Conservation (phyloP, 2,888 invertebrate species). For the Agonopterix arenella region DNA sequence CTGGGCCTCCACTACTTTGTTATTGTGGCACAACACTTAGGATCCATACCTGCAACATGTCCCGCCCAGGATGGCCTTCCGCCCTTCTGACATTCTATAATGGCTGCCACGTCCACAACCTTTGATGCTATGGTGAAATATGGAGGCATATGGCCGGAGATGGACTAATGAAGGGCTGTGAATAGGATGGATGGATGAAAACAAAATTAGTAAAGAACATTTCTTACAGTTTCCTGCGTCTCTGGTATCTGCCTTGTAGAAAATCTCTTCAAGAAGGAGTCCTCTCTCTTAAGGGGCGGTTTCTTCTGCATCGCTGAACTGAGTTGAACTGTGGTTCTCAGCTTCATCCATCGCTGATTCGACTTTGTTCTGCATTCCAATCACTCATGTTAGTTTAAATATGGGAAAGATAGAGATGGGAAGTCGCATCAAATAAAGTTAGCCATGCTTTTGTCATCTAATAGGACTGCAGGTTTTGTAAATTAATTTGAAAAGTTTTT, state of each 20-base stretch:
- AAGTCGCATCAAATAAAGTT: slow-evolving; percentile 22
- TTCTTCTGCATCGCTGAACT: slow-evolving; percentile 94
- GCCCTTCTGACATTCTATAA: too few relatives aligned
- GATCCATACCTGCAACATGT: too few relatives aligned
- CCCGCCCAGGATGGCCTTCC: too few relatives aligned
- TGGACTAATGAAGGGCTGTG: too few relatives aligned
- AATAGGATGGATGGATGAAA: too few relatives aligned
- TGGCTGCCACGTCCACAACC: too few relatives aligned
- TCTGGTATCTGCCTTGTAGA: slow-evolving; percentile 94
- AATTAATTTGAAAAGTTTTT: slow-evolving; percentile 1
- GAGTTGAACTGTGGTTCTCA: slow-evolving; percentile 94
- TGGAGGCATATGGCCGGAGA: too few relatives aligned
- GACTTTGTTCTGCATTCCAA: slow-evolving; percentile 86
- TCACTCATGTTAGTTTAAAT: slow-evolving; percentile 15
- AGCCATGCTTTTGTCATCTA: slow-evolving; percentile 34
- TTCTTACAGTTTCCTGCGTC: slow-evolving; percentile 85
- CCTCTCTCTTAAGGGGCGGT: slow-evolving; percentile 92
- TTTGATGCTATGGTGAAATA: too few relatives aligned
- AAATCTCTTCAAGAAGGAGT: slow-evolving; percentile 95
- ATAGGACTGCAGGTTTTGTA: neutral
- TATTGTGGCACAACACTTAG: too few relatives aligned
- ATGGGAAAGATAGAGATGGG: neutral
- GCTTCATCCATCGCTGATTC: slow-evolving; percentile 97
- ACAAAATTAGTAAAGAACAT: too few relatives aligned
- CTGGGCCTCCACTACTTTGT: too few relatives aligned